Evolutionary conservation across 1,140 invertebrate genomes (phyloP).

Genomic region (Neodiprion fabricii): DNA sequence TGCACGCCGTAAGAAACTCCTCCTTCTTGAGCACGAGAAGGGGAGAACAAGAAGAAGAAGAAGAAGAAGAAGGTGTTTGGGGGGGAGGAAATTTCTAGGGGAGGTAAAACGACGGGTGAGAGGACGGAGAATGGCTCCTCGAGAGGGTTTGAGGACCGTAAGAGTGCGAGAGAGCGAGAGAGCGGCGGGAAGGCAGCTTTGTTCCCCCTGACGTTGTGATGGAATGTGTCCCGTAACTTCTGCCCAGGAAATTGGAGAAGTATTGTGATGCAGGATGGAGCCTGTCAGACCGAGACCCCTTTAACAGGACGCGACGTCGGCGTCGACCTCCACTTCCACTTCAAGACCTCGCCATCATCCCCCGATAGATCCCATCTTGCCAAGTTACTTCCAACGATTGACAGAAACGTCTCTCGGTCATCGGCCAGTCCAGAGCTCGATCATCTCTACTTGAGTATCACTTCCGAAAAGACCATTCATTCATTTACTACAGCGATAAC

Average conservation of each 20-base stretch:
- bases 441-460: no score
- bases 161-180: no score
- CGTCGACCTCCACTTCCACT: not conserved
- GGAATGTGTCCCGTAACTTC: conserved; percentile 47
- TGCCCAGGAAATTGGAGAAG: conserved; percentile 48
- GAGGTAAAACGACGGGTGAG: no score
- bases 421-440: no score
- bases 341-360: no score
- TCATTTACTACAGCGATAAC: no score
- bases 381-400: not conserved
- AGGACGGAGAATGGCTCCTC: no score
- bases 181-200: conserved; percentile 29
- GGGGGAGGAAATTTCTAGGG: no score
- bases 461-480: no score
- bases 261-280: conserved; percentile 35
- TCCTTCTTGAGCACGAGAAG: not conserved
- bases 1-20: not conserved
- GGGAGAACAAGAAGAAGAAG: not conserved
- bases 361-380: not conserved
- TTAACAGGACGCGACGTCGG: not conserved
- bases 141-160: no score
- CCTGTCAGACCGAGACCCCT: not conserved
- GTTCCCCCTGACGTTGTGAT: conserved; percentile 45
- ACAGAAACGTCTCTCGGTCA: not conserved
- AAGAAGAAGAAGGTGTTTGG: no score